Evolutionary conservation across 2,113 vertebrate species (phyloP).

Genomic region (Corythornis madagascariensis): DNA sequence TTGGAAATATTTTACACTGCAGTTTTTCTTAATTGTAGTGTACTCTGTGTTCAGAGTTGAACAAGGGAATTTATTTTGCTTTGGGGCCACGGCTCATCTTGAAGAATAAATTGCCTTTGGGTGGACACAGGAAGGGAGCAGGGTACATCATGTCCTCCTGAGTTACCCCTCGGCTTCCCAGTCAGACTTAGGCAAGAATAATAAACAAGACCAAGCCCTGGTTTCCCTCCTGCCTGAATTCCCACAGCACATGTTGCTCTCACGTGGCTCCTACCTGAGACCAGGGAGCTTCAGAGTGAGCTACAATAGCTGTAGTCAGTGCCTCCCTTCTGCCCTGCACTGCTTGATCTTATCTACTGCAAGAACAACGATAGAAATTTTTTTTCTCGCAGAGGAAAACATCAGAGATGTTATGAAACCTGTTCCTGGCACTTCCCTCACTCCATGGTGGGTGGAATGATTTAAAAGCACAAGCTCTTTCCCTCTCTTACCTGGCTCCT

Average conservation of each 20-base stretch:
- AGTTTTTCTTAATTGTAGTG: not conserved
- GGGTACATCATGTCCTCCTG: not conserved
- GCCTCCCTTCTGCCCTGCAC: not conserved
- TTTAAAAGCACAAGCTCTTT: not conserved
- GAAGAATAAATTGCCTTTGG: constrained; percentile 6
- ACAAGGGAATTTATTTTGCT: not conserved
- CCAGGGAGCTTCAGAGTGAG: rapidly evolving
- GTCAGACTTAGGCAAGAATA: not conserved
- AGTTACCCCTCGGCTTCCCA: not conserved
- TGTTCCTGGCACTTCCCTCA: rapidly evolving
- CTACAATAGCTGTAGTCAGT: not conserved
- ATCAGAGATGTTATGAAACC: not conserved
- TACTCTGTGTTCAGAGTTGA: rapidly evolving
- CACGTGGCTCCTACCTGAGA: not conserved
- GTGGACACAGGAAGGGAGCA: not conserved
- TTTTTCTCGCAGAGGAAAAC: not conserved
- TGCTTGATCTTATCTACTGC: not conserved
- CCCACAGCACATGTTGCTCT: not conserved
- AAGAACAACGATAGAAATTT: not conserved
- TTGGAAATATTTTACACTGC: not conserved
- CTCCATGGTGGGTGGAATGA: rapidly evolving
- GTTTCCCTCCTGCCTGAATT: not conserved
- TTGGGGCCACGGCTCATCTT: not conserved
- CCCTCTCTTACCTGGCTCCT: not conserved
- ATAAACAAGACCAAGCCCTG: not conserved